Conservation (phyloP, 1,140 invertebrate genomes). For the Lordiphosa collinella region DNA sequence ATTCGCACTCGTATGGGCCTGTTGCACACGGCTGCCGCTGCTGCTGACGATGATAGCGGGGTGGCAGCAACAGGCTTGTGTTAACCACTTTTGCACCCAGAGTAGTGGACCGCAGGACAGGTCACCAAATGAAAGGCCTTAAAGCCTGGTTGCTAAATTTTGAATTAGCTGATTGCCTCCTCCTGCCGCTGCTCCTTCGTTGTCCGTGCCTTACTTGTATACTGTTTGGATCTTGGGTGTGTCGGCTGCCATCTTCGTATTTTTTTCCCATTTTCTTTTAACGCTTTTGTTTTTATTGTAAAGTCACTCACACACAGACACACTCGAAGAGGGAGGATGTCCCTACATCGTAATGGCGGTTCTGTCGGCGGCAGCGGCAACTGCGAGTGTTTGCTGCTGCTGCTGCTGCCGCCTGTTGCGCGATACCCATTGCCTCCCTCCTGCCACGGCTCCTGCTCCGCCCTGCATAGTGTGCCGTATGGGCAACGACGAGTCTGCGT, state of each 20-base stretch:
- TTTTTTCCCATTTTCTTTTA: conserved; percentile 37
- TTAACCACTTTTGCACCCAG: conserved; percentile 27
- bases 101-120: conserved; percentile 17
- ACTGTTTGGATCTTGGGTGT: conserved; percentile 32
- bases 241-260: conserved; percentile 41
- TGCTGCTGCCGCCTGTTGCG: conserved; percentile 33
- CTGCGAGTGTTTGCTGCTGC: conserved; percentile 24
- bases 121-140: conserved; percentile 1
- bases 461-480: neutral
- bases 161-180: too few relatives aligned
- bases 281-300: conserved; percentile 45
- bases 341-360: conserved; percentile 11
- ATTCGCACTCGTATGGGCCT: conserved; percentile 21
- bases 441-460: neutral
- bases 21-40: conserved; percentile 40
- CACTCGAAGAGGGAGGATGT: neutral
- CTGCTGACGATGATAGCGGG: conserved; percentile 18
- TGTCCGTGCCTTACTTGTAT: neutral
- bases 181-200: too few relatives aligned
- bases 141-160: neutral
- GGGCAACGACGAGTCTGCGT: conserved; percentile 45
- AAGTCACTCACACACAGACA: conserved; percentile 8
- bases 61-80: conserved; percentile 58
- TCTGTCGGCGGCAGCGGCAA: conserved; percentile 27
- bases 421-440: conserved; percentile 15